Percentiles rank a stretch among this genome's conserved stretches.
phyloP scores from a whole-genome alignment of 2,888 invertebrate genomes.

The Ariolimax columbianus region DNA sequence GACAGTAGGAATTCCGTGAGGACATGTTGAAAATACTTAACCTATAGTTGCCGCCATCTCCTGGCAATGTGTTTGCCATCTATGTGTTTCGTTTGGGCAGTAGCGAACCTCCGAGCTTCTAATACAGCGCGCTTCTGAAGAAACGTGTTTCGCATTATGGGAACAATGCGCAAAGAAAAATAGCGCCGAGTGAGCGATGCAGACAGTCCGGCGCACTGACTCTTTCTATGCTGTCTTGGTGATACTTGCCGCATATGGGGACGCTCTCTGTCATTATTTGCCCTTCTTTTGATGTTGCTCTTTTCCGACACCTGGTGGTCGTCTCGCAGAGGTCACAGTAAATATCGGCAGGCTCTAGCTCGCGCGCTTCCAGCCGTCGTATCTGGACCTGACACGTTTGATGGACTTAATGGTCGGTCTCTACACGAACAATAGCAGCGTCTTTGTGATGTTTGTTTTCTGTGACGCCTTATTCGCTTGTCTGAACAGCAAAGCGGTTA shows the following conservation, averaged over 20 bases:
- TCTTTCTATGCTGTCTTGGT: slow-evolving; percentile 34
- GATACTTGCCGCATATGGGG: slow-evolving; percentile 43
- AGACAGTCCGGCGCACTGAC: slow-evolving; percentile 44
- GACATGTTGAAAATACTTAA: slow-evolving; percentile 42
- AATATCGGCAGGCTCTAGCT: slow-evolving; percentile 31
- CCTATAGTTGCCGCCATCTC: slow-evolving; percentile 29
- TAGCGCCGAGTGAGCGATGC: slow-evolving; percentile 42
- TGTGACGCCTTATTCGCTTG: slow-evolving; percentile 8
- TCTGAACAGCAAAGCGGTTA: too few species aligned
- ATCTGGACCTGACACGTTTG: slow-evolving; percentile 9
- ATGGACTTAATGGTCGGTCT: slow-evolving; percentile 17
- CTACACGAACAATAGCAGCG: not conserved
- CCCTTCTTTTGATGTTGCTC: slow-evolving; percentile 46
- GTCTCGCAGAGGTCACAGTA: slow-evolving; percentile 46
- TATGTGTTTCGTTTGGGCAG: slow-evolving; percentile 43
- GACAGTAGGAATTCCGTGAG: slow-evolving; percentile 31
- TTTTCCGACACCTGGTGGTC: slow-evolving; percentile 42
- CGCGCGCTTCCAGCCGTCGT: not conserved
- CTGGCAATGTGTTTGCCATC: slow-evolving; percentile 40
- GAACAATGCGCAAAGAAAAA: slow-evolving; percentile 47
- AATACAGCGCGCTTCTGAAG: slow-evolving; percentile 29
- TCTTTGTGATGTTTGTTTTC: slow-evolving; percentile 8
- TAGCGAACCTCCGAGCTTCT: slow-evolving; percentile 29
- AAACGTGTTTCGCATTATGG: slow-evolving; percentile 45
- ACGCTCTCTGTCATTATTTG: slow-evolving; percentile 35